Percentiles rank a stretch among this genome's conserved stretches.
phyloP scores from a whole-genome alignment of 2,113 vertebrate species.

The Malurus elegans region DNA sequence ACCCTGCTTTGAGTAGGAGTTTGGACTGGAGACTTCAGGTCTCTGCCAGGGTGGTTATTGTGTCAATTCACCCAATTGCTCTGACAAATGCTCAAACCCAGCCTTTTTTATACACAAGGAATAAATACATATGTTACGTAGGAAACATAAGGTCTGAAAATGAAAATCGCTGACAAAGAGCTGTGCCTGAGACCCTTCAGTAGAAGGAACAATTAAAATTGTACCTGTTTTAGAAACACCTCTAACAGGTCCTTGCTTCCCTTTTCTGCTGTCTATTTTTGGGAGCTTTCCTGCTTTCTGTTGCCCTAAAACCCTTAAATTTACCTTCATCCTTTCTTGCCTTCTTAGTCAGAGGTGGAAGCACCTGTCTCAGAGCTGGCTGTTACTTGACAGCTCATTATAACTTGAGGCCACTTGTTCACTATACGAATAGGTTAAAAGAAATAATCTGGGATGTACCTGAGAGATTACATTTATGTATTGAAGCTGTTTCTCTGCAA shows the following conservation, averaged over 20 bases:
- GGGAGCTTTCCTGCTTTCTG: not conserved
- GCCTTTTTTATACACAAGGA: not conserved
- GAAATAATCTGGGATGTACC: not conserved
- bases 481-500: not conserved
- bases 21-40: not conserved
- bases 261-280: not conserved
- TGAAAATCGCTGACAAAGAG: not conserved
- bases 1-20: not conserved
- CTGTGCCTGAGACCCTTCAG: not conserved
- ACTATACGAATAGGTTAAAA: not conserved
- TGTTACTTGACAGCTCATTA: not conserved
- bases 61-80: not conserved
- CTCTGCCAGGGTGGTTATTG: not conserved
- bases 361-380: not conserved
- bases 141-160: not conserved
- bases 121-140: not conserved
- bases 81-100: not conserved
- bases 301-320: not conserved
- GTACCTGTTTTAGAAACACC: not conserved
- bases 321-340: not conserved
- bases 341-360: not conserved
- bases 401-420: not conserved
- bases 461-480: not conserved
- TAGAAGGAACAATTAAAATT: not conserved
- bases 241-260: not conserved